Evolutionary conservation across 2,113 vertebrate species (phyloP).

Genomic region (Notothenia coriiceps): DNA sequence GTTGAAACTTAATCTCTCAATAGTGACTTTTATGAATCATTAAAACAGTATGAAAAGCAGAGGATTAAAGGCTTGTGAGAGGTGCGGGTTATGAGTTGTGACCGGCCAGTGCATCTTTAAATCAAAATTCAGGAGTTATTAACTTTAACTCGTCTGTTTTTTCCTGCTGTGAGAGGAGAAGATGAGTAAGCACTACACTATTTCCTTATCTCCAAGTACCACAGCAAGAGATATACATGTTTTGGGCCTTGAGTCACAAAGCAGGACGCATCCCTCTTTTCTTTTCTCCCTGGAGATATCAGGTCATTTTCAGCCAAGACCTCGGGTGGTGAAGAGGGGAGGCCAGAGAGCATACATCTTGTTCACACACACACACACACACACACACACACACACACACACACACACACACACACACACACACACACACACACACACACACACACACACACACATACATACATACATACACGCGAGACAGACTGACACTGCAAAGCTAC

Average conservation of each 20-base stretch:
- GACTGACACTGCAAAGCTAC: too few relatives aligned
- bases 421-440: background rate
- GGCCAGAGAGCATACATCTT: conserved; percentile 37
- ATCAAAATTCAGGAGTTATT: conserved; percentile 16
- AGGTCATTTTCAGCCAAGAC: conserved; percentile 51
- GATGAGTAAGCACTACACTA: conserved; percentile 12
- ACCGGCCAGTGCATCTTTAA: conserved; percentile 33
- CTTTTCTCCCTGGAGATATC: conserved; percentile 37
- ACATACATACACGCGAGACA: conserved; percentile 21
- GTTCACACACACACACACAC: conserved; percentile 7
- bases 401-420: background rate
- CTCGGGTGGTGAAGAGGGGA: conserved; percentile 42
- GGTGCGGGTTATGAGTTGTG: conserved; percentile 27
- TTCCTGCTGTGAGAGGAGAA: conserved; percentile 13
- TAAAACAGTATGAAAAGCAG: conserved; percentile 37
- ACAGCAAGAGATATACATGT: background rate
- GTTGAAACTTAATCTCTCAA: conserved; percentile 25
- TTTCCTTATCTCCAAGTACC: background rate
- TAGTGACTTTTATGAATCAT: conserved; percentile 52
- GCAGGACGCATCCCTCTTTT: conserved; percentile 47
- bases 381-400: conserved; percentile 10
- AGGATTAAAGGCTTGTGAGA: conserved; percentile 43
- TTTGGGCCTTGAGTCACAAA: conserved; percentile 38
- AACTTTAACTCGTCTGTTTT: conserved; percentile 31
- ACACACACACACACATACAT: background rate